Conservation (phyloP, 2,888 invertebrate genomes). For the Acronicta leporina region DNA sequence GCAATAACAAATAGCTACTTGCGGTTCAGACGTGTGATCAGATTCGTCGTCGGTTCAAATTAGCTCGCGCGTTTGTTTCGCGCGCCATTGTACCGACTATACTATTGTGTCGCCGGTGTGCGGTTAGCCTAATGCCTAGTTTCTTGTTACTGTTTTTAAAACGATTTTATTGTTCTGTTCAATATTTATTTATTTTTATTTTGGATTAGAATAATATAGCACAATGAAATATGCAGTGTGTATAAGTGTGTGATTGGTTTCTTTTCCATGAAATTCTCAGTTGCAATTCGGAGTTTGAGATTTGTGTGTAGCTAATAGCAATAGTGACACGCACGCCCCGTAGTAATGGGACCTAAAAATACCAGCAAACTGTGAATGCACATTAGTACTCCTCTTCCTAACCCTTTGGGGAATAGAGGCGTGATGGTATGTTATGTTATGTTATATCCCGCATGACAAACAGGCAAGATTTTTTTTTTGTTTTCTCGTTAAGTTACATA, state of each 20-base stretch:
- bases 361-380: too few species aligned
- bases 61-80: slow-evolving; percentile 66
- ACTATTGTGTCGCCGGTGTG: slow-evolving; percentile 55
- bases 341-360: too few species aligned
- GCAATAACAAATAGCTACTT: slow-evolving; percentile 72
- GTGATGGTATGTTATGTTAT: too few species aligned
- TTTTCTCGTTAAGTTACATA: too few species aligned
- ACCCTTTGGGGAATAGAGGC: too few species aligned
- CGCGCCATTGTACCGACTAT: slow-evolving; percentile 47
- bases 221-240: slow-evolving; percentile 1
- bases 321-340: too few species aligned
- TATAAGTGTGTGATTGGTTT: neutral
- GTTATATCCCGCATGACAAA: too few species aligned
- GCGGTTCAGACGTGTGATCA: slow-evolving; percentile 66
- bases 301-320: too few species aligned
- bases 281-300: too few species aligned
- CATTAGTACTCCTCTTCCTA: too few species aligned
- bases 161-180: slow-evolving; percentile 31
- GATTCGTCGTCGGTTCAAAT: slow-evolving; percentile 66
- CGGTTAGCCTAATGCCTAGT: slow-evolving; percentile 58
- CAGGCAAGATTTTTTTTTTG: too few species aligned
- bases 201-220: neutral
- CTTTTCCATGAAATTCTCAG: neutral
- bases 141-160: slow-evolving; percentile 60
- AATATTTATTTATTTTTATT: slow-evolving; percentile 23